These are phyloP conservation scores for Sinelater perroti DNA, from an alignment of 2,888 invertebrate species.

Conservation along the genomic window DNA sequence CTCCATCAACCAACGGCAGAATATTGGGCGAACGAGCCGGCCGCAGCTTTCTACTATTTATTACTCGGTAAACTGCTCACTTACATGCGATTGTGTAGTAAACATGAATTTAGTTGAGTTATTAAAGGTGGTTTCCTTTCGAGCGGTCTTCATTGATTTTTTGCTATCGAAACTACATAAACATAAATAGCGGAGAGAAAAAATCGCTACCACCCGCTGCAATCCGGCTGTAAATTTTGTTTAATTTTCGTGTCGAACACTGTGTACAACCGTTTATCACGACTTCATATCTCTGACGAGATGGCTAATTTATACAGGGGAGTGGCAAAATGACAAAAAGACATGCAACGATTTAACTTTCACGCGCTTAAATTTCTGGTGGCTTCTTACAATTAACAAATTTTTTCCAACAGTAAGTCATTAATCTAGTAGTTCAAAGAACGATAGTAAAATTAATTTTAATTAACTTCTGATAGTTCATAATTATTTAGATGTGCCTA, in stretches of 20 bases:
- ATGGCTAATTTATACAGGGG: too few species aligned
- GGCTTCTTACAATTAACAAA: too few species aligned
- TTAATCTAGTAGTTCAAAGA: too few species aligned
- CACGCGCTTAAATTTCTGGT: too few species aligned
- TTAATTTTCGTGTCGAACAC: slow-evolving; percentile 39
- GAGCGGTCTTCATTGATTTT: slow-evolving; percentile 49
- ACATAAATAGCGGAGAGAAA: slow-evolving; percentile 47
- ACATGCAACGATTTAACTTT: too few species aligned
- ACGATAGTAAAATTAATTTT: too few species aligned
- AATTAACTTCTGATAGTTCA: too few species aligned
- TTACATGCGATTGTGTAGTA: slow-evolving; percentile 56
- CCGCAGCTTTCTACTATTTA: slow-evolving; percentile 46
- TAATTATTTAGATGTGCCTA: too few species aligned
- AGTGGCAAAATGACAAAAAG: too few species aligned
- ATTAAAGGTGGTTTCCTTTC: slow-evolving; percentile 50
- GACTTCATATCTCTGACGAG: slow-evolving; percentile 22
- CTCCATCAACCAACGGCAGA: slow-evolving; percentile 5
- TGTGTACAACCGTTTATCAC: slow-evolving; percentile 31
- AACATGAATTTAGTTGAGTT: slow-evolving; percentile 54
- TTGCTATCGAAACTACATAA: slow-evolving; percentile 45
- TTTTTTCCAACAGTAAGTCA: too few species aligned
- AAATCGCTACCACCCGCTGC: slow-evolving; percentile 38
- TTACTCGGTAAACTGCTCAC: slow-evolving; percentile 50
- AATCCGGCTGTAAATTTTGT: slow-evolving; percentile 36
- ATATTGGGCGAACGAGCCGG: slow-evolving; percentile 24